Evolutionary conservation across 2,797 vertebrate genomes (phyloP).

Genomic region (Crocidura indochinensis): DNA sequence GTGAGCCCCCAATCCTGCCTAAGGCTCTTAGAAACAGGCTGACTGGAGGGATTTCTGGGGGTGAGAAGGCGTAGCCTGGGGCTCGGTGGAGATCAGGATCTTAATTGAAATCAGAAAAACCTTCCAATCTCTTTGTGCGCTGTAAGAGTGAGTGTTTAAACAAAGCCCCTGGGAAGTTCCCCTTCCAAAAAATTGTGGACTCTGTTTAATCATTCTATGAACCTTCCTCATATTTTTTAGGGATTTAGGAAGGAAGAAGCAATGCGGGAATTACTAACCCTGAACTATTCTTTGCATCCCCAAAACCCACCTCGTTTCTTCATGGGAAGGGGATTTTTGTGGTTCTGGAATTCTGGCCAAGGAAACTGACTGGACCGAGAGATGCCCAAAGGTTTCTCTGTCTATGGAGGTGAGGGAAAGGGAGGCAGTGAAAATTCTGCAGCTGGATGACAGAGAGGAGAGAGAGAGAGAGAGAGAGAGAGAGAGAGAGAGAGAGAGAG

Average conservation of each 20-base stretch:
- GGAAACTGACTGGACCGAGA: slow-evolving; percentile 6
- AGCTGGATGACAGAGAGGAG: too few relatives aligned
- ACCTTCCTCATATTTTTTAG: neutral
- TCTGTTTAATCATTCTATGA: too few relatives aligned
- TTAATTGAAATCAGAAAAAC: slow-evolving; percentile 90
- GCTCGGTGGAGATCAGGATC: slow-evolving; percentile 88
- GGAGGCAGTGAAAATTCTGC: too few relatives aligned
- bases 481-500: too few relatives aligned
- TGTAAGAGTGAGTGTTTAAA: slow-evolving; percentile 55
- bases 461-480: too few relatives aligned
- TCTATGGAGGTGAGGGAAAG: neutral
- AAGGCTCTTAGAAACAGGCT: slow-evolving; percentile 80
- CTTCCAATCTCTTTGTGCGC: slow-evolving; percentile 84
- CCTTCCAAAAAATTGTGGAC: slow-evolving; percentile 63
- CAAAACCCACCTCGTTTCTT: neutral
- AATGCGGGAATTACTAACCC: neutral
- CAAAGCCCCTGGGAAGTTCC: too few relatives aligned
- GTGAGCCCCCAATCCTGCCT: slow-evolving; percentile 70
- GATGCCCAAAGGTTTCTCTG: neutral
- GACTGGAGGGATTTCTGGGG: slow-evolving; percentile 81
- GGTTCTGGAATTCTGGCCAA: slow-evolving; percentile 32
- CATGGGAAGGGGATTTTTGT: too few relatives aligned
- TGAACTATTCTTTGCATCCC: neutral
- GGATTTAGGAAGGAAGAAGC: neutral
- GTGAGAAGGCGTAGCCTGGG: slow-evolving; percentile 73